Conservation (phyloP, 2,797 vertebrate genomes). For the Artibeus jamaicensis region DNA sequence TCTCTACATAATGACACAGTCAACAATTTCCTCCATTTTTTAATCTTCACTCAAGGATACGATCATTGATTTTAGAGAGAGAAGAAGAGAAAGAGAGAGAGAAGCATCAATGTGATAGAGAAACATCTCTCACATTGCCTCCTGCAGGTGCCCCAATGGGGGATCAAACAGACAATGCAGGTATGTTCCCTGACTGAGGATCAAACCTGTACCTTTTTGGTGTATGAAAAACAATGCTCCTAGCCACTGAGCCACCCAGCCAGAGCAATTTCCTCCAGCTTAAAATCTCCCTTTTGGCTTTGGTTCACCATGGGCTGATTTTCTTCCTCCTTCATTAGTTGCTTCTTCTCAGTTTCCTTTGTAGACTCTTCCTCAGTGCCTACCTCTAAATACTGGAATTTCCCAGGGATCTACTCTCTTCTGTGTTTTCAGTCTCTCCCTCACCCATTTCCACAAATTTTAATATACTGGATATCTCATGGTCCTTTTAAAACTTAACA, state of each 20-base stretch:
- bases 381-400: neutral
- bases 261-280: neutral
- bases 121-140: too few species aligned
- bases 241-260: too few species aligned
- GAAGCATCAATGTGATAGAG: too few species aligned
- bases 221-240: too few species aligned
- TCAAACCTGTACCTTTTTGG: too few species aligned
- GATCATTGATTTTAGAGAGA: too few species aligned
- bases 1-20: neutral
- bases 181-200: too few species aligned
- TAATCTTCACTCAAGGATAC: too few species aligned
- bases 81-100: too few species aligned
- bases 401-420: neutral
- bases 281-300: neutral
- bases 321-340: neutral
- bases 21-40: neutral
- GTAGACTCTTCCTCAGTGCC: neutral
- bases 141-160: too few species aligned
- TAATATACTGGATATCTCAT: rapidly evolving
- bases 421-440: neutral
- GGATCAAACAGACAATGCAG: too few species aligned
- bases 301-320: neutral
- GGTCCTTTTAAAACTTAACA: neutral
- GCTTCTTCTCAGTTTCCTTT: neutral
- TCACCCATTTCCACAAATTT: neutral